Evolutionary conservation across 2,113 vertebrate genomes (phyloP), one percentile per base, ranked within the genome.

Genomic region (Anoura caudifer): DNA sequence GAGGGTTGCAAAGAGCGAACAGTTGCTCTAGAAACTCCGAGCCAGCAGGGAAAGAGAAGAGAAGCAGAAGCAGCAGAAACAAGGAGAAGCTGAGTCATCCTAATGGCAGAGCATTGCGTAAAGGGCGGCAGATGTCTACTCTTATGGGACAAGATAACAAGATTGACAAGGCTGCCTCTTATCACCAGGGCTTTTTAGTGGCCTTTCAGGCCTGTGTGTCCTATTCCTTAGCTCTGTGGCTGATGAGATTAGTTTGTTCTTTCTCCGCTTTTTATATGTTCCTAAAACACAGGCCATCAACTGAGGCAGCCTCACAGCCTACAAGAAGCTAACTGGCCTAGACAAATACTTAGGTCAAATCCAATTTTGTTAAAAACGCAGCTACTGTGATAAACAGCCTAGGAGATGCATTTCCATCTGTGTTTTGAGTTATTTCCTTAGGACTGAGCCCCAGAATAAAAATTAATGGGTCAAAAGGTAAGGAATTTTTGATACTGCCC

Each of bases 171-270:
- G 81, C 54, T 38, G 56, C 67, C 82, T 5, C 36, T 93, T 70
- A 61, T 70, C 93, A 76, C 67, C 13, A 72, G 28, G 59, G 47
- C 52, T 41, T 67, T 56, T 28, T 19, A 52, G 86, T 22, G 69
- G 28, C 77, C 59, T 5, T 9, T 13, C 80, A 86, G 50, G 36
- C 45, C 70, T 59, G 5, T 28, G 6, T 24, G 50, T 75, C 31
- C 69, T 80, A 41, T 73, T 86, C 45, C 38, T 76, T 14, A 14
- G 67, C 38, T 77, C 79, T 41, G 65, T 12, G 17, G 38, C 72
- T 75, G 45, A 94, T 70, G 41, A 95, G 76, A 41, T 80, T 50
- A 92, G 70, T 81, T 67, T 91, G 61, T 54, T 92, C 56, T 93
- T 59, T 81, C 59, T 92, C 41, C 79, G 43, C 20, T 92, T 94